Percentiles rank a stretch among this genome's conserved stretches.
phyloP scores from a whole-genome alignment of 2,888 invertebrate species.

The Rhagium mordax region DNA sequence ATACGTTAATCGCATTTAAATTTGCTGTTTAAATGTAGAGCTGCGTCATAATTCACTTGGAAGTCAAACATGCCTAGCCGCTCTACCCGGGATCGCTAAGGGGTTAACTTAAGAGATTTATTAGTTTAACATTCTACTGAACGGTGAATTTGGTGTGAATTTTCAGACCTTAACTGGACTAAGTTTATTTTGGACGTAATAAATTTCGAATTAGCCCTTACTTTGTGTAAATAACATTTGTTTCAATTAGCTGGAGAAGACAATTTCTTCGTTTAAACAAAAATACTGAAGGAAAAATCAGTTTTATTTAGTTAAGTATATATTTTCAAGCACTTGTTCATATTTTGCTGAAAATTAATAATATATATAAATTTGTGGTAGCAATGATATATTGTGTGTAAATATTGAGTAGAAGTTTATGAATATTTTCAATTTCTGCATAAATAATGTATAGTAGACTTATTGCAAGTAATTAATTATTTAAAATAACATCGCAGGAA shows the following conservation, averaged over 20 bases:
- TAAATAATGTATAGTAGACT: too few species aligned
- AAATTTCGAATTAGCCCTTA: conserved; percentile 12
- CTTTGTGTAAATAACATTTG: neutral
- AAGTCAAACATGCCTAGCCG: conserved; percentile 63
- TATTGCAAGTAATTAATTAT: too few species aligned
- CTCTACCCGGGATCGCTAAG: conserved; percentile 45
- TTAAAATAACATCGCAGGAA: too few species aligned
- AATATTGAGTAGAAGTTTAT: too few species aligned
- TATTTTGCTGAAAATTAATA: too few species aligned
- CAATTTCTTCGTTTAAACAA: neutral
- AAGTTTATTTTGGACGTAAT: neutral
- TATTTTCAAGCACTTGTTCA: too few species aligned
- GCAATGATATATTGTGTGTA: too few species aligned
- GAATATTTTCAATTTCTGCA: too few species aligned
- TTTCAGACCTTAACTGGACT: conserved; percentile 46
- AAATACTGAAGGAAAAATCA: too few species aligned
- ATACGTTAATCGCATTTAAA: conserved; percentile 68
- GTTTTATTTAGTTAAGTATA: too few species aligned
- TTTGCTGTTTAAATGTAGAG: conserved; percentile 64
- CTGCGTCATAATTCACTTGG: conserved; percentile 64
- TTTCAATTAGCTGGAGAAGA: neutral
- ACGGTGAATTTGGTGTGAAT: conserved; percentile 63
- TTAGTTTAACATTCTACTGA: conserved; percentile 61
- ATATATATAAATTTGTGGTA: too few species aligned
- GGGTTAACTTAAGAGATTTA: conserved; percentile 68